Conservation (phyloP, 2,888 invertebrate genomes). For the Scaptomyza caliginosa region DNA sequence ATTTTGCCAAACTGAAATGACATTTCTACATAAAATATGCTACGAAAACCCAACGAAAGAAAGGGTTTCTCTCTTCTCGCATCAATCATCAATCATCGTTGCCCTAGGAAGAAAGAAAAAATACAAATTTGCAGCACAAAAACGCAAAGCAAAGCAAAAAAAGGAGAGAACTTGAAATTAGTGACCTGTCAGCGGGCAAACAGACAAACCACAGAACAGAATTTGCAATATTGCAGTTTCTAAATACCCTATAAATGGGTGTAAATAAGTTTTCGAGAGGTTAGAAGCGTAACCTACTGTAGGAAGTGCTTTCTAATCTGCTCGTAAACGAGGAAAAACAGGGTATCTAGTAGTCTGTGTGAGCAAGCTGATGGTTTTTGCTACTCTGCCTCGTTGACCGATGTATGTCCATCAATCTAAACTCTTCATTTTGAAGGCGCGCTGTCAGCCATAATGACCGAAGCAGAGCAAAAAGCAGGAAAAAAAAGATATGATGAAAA, state of each 20-base stretch:
- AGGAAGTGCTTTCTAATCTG: no score
- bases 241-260: not conserved
- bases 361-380: not conserved
- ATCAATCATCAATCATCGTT: constrained; percentile 73
- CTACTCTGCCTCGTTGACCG: constrained; percentile 58
- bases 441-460: constrained; percentile 77
- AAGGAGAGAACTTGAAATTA: constrained; percentile 67
- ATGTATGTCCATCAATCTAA: constrained; percentile 78
- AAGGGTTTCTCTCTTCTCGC: constrained; percentile 60
- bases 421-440: constrained; percentile 79
- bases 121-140: constrained; percentile 44
- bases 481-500: no score
- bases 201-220: constrained; percentile 31
- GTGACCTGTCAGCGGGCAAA: constrained; percentile 73
- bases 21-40: constrained; percentile 70
- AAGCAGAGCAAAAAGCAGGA: constrained; percentile 62
- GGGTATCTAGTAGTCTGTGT: constrained; percentile 25
- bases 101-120: not conserved
- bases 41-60: constrained; percentile 45
- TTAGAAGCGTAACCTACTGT: no score
- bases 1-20: constrained; percentile 67
- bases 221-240: constrained; percentile 8
- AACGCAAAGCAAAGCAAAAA: constrained; percentile 17
- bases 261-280: no score
- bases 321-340: no score